Conservation (phyloP, 2,888 invertebrate genomes). For the Campopleginae sp. region DNA sequence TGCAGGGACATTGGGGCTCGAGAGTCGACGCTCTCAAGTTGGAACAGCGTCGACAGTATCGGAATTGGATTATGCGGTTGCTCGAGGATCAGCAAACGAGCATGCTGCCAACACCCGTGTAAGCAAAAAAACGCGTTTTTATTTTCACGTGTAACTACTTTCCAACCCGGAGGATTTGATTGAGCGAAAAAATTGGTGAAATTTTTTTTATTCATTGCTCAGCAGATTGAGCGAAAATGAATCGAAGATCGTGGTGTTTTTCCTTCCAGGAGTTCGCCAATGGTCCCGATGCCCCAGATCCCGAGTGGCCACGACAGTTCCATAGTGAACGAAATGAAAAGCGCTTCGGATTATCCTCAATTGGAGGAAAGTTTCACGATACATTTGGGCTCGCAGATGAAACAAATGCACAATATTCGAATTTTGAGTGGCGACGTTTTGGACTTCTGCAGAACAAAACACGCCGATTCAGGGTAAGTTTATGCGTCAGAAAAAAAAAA, state of each 20-base stretch:
- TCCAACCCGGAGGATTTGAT: not conserved
- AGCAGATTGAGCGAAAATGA: not conserved
- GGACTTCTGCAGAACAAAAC: constrained; percentile 89
- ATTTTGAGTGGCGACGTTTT: constrained; percentile 94
- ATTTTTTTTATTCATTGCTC: not conserved
- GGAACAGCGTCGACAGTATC: constrained; percentile 93
- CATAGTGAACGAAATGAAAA: constrained; percentile 78
- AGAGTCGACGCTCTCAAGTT: constrained; percentile 93
- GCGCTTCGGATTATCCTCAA: constrained; percentile 79
- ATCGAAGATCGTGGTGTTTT: not conserved
- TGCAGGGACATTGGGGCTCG: constrained; percentile 94
- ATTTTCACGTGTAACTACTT: not conserved
- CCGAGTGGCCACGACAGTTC: constrained; percentile 78
- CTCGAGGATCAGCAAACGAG: constrained; percentile 89
- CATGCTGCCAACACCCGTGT: constrained; percentile 86
- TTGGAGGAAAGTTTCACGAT: constrained; percentile 99
- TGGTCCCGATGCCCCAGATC: constrained; percentile 82
- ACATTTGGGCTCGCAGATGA: constrained; percentile 98
- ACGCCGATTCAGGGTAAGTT: constrained; percentile 83
- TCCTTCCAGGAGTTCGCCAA: constrained; percentile 84
- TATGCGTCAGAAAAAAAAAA: not conserved
- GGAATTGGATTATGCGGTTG: constrained; percentile 94
- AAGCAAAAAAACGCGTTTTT: constrained; percentile 61
- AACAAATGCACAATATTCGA: constrained; percentile 99
- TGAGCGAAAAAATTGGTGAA: not conserved